Evolutionary conservation across 2,888 invertebrate species (phyloP).

Genomic region (Eristalis arbustorum): DNA sequence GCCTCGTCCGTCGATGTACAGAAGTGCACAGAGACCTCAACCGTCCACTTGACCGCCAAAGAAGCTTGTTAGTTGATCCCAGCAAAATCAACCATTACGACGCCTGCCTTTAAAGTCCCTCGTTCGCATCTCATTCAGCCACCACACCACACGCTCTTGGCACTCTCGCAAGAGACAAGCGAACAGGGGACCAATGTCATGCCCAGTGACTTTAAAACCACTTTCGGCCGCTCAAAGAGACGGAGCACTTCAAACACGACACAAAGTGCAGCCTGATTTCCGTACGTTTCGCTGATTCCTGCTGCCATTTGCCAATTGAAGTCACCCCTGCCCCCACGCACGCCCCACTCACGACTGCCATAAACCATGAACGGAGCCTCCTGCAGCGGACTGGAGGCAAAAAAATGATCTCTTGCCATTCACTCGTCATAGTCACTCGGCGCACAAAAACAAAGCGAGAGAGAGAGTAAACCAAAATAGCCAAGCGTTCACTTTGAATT

Average conservation of each 20-base stretch:
- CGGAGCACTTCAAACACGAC: not conserved
- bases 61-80: too few relatives aligned
- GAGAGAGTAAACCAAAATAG: not conserved
- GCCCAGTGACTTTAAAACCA: not conserved
- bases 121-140: too few relatives aligned
- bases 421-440: not conserved
- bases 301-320: not conserved
- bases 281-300: not conserved
- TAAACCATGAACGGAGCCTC: not conserved
- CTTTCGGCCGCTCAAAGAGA: not conserved
- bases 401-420: not conserved
- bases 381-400: not conserved
- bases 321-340: not conserved
- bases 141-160: not conserved
- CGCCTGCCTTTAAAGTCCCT: too few relatives aligned
- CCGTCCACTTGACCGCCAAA: too few relatives aligned
- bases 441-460: not conserved
- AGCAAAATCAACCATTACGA: too few relatives aligned
- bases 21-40: too few relatives aligned
- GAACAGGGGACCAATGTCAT: not conserved
- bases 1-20: too few relatives aligned
- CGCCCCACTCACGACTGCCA: not conserved
- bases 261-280: not conserved
- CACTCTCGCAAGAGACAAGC: not conserved
- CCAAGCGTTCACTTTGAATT: not conserved